Evolutionary conservation across 2,797 vertebrate species (phyloP).

Genomic region (Argya squamiceps): DNA sequence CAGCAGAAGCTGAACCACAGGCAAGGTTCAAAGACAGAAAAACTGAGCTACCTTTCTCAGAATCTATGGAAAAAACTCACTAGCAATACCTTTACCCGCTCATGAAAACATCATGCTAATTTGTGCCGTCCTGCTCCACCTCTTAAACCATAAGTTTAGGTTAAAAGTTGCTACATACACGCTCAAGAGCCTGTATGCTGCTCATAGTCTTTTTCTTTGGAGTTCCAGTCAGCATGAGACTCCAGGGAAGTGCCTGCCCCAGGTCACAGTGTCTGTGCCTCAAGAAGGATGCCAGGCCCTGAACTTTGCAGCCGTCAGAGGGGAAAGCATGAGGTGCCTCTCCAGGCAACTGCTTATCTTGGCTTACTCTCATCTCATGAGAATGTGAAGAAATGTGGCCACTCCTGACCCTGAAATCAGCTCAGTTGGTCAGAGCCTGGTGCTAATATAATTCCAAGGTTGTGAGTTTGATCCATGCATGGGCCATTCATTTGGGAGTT

Average conservation of each 20-base stretch:
- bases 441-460: background rate
- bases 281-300: rapidly evolving
- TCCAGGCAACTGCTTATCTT: background rate
- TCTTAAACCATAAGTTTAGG: background rate
- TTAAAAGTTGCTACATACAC: background rate
- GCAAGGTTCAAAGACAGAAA: background rate
- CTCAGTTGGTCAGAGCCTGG: background rate
- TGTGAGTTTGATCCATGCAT: background rate
- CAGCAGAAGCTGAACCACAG: background rate
- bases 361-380: background rate
- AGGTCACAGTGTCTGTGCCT: background rate
- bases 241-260: background rate
- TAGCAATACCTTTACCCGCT: background rate
- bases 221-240: background rate
- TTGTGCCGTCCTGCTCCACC: background rate
- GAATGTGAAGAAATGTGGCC: background rate
- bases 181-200: background rate
- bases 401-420: background rate
- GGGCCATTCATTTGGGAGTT: background rate
- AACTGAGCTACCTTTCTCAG: background rate
- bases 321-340: background rate
- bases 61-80: background rate
- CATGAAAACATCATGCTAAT: rapidly evolving
- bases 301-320: rapidly evolving
- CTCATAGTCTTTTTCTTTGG: background rate